Conservation (phyloP, 2,113 vertebrate genomes). For the Benthochromis sp. region DNA sequence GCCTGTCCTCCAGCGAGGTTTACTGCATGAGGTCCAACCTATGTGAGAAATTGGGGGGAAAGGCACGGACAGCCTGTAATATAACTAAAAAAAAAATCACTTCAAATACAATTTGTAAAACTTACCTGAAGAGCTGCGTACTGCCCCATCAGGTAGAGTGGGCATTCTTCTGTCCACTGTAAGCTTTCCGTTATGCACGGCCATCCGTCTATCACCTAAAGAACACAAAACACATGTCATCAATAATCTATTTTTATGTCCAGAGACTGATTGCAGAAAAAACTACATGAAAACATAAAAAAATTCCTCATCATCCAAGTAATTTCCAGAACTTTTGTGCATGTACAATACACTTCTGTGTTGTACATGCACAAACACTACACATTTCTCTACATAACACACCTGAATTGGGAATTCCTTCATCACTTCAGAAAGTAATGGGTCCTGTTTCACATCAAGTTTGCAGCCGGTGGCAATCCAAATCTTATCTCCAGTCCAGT, state of each 20-base stretch:
- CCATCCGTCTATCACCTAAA: slow-evolving; percentile 72
- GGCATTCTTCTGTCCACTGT: slow-evolving; percentile 64
- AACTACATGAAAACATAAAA: not conserved
- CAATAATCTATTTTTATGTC: not conserved
- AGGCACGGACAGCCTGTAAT: not conserved
- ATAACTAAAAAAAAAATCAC: not conserved
- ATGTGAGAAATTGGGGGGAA: not conserved
- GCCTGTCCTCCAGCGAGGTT: slow-evolving; percentile 77
- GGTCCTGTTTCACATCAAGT: slow-evolving; percentile 68
- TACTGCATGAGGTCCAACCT: slow-evolving; percentile 75
- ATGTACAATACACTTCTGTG: not conserved
- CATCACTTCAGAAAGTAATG: slow-evolving; percentile 63
- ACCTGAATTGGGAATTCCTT: slow-evolving; percentile 70
- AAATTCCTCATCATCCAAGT: not conserved
- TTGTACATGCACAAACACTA: not conserved
- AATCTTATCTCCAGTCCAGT: slow-evolving; percentile 68
- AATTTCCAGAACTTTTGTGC: not conserved
- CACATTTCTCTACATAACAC: not conserved
- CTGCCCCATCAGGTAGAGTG: slow-evolving; percentile 75
- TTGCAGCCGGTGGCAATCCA: slow-evolving; percentile 76
- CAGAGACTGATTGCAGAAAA: not conserved
- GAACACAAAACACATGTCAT: not conserved
- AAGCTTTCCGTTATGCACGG: slow-evolving; percentile 67
- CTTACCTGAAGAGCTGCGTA: slow-evolving; percentile 71
- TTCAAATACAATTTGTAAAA: not conserved